phyloP scores from a whole-genome alignment of 2,888 invertebrate genomes.

The Neria commutata region DNA sequence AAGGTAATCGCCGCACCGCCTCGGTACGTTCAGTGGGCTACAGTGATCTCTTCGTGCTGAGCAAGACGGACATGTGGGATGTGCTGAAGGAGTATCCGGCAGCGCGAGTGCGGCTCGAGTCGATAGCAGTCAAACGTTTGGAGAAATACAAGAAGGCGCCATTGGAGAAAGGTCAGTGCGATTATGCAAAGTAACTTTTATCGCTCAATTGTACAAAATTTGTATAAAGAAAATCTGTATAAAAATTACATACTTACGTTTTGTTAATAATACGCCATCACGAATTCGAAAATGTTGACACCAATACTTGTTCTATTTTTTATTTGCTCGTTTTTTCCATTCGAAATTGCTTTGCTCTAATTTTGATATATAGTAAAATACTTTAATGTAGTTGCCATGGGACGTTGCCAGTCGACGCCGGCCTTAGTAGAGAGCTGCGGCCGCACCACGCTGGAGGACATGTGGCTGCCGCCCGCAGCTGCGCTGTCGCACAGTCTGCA shows the following conservation, averaged over 20 bases:
- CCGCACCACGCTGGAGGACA: constrained; percentile 85
- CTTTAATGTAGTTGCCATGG: constrained; percentile 82
- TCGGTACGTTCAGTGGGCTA: constrained; percentile 98
- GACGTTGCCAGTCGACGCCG: constrained; percentile 94
- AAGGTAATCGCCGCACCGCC: constrained; percentile 97
- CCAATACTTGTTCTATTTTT: constrained; percentile 42
- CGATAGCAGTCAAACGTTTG: constrained; percentile 95
- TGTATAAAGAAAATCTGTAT: background rate
- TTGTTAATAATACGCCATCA: background rate
- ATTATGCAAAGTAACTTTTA: background rate
- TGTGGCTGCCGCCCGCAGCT: constrained; percentile 68
- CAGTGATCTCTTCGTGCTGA: constrained; percentile 97
- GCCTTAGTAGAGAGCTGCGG: constrained; percentile 93
- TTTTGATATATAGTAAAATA: constrained; percentile 62
- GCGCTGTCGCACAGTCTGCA: constrained; percentile 38
- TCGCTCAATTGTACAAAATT: background rate
- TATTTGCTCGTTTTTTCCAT: constrained; percentile 29
- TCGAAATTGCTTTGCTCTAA: constrained; percentile 40
- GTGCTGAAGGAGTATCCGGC: constrained; percentile 96
- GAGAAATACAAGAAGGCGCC: constrained; percentile 97
- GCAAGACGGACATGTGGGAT: constrained; percentile 99
- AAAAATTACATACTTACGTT: background rate
- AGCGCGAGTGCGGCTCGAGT: constrained; percentile 91
- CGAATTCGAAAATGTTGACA: constrained; percentile 25
- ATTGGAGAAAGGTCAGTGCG: constrained; percentile 79